Conservation (phyloP, 2,113 vertebrate genomes). For the Pseudorhombus dupliciocellatus region DNA sequence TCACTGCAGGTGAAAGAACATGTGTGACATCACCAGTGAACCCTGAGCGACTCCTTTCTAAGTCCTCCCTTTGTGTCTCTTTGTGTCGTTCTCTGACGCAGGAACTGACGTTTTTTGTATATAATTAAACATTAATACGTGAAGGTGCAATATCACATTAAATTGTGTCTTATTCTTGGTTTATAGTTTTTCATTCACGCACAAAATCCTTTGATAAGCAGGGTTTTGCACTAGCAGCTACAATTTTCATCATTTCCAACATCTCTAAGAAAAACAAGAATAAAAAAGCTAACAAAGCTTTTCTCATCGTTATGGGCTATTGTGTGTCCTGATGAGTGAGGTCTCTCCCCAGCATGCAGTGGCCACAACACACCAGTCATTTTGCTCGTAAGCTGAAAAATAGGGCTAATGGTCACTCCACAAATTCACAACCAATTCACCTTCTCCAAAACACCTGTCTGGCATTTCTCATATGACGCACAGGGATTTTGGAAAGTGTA, state of each 20-base stretch:
- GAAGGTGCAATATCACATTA: neutral
- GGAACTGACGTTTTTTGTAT: conserved; percentile 6
- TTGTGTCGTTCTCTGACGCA: conserved; percentile 30
- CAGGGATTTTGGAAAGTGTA: neutral
- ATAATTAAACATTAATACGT: neutral
- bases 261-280: neutral
- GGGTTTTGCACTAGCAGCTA: neutral
- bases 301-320: neutral
- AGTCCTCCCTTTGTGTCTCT: conserved; percentile 21
- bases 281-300: neutral
- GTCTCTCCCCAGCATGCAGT: conserved; percentile 13
- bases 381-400: conserved; percentile 16
- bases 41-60: conserved; percentile 46
- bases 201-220: neutral
- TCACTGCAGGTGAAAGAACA: conserved; percentile 33
- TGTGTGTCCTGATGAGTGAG: neutral
- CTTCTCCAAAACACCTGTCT: conserved; percentile 14
- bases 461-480: neutral
- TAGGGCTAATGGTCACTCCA: neutral
- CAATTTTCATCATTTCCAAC: neutral
- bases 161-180: neutral
- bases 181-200: neutral
- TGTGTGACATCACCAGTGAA: conserved; percentile 58
- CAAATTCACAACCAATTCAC: conserved; percentile 8
- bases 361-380: neutral